phyloP scores from a whole-genome alignment of 2,888 invertebrate genomes.

The Celastrina argiolus region DNA sequence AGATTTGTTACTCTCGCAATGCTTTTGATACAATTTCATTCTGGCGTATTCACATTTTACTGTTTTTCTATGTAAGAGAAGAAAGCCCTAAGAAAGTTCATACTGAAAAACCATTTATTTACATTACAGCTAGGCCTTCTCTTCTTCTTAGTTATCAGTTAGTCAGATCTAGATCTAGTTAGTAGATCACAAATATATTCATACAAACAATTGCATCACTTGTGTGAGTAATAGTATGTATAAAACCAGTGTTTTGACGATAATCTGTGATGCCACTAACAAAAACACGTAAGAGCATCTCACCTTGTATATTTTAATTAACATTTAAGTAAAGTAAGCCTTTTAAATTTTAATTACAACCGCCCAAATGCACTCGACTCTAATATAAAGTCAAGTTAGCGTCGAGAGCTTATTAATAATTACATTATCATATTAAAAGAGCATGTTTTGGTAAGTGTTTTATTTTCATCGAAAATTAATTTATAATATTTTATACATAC shows the following conservation, averaged over 20 bases:
- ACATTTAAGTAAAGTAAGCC: slow-evolving; percentile 16
- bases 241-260: background rate
- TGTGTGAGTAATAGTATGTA: too few relatives aligned
- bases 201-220: too few relatives aligned
- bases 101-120: too few relatives aligned
- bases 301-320: slow-evolving; percentile 20
- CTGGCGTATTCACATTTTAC: too few relatives aligned
- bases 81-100: too few relatives aligned
- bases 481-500: background rate
- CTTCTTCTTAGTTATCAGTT: too few relatives aligned
- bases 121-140: too few relatives aligned
- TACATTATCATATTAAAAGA: background rate
- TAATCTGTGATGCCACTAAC: background rate
- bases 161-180: too few relatives aligned
- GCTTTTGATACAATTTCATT: too few relatives aligned
- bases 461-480: background rate
- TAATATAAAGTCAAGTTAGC: slow-evolving; percentile 6
- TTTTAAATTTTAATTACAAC: slow-evolving; percentile 15
- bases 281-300: slow-evolving; percentile 15
- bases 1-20: too few relatives aligned
- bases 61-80: too few relatives aligned
- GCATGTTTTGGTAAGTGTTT: background rate
- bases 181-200: too few relatives aligned
- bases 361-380: slow-evolving; percentile 10
- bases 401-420: background rate